Evolutionary conservation across 2,888 invertebrate species (phyloP), one percentile per base, ranked within the genome.

Genomic region (Oligia strigilis): DNA sequence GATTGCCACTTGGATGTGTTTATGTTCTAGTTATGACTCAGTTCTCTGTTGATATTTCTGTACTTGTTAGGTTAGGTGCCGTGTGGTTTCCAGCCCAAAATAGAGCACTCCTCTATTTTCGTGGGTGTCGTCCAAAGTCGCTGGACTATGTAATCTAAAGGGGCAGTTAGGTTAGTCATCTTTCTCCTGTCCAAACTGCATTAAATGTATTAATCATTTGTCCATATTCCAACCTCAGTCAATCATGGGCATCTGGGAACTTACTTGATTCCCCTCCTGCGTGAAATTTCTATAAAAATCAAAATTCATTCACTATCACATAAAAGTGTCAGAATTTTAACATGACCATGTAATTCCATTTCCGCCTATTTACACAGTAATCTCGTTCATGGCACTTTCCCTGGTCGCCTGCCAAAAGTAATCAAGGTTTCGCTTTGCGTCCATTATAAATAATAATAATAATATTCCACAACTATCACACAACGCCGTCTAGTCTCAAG

Each of bases 371-470:
- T 85, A 65, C 69, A 75, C 75, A 55, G 64, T 85, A 83, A 87
- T 84, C 81, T 82, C 80, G 72, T 80, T 83, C 67, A 80, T 78
- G 82, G 62, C 84, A 85, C 83, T 89, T 85, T 84, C 83, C 72
- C 87, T 91, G 89, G 90, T 82, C 65, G 80, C 70, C 70, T 85
- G 90, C 91, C 90, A 91, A 87, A 86, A 82, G 80, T 83, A 85
- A 86, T 89, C 83, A 82, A 83, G 82, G 77, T 82, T 87, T 86
- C 81, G 69, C 83, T 79, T 87, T 82, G 84, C 60, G 75, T 78
- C 73, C 74, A 64, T 87, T 87, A 84, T 71, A 71, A n/a, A n/a
- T n/a, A n/a, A n/a, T n/a, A n/a, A n/a, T n/a, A n/a, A n/a, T n/a
- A n/a, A n/a, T n/a, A n/a, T n/a, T n/a, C n/a, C n/a, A n/a, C n/a